These are phyloP conservation scores for Psilanteris sp. DNA, from an alignment of 1,140 invertebrate genomes.

Conservation along the genomic window DNA sequence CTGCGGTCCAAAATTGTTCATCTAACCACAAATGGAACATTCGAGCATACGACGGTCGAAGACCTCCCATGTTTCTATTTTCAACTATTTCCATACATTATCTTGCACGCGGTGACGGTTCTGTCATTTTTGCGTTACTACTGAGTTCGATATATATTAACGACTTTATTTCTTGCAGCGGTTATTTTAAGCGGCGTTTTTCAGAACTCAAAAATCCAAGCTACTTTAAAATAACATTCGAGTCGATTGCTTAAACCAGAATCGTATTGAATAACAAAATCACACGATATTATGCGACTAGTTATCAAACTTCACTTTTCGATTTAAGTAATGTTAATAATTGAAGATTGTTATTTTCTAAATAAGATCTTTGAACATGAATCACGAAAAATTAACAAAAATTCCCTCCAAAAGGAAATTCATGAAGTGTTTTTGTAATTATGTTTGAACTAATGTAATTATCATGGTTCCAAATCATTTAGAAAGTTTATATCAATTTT, in stretches of 20 bases:
- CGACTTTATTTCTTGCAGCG: conserved; percentile 6
- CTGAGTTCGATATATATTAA: conserved; percentile 6
- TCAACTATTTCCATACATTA: conserved; percentile 44
- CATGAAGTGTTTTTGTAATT: no score
- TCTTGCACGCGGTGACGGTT: conserved; percentile 8
- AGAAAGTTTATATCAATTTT: no score
- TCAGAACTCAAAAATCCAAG: conserved; percentile 8
- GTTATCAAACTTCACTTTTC: no score
- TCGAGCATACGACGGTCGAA: conserved; percentile 69
- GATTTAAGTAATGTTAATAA: no score
- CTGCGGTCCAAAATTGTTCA: conserved; percentile 76
- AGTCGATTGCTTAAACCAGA: conserved; percentile 8
- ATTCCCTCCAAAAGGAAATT: no score
- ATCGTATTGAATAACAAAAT: conserved; percentile 24
- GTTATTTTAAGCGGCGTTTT: conserved; percentile 24
- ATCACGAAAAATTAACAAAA: no score
- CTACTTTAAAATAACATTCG: conserved; percentile 25
- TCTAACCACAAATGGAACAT: conserved; percentile 43
- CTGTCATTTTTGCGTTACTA: conserved; percentile 20
- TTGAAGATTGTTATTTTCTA: no score
- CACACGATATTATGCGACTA: no score
- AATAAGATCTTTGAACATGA: no score
- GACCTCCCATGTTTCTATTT: conserved; percentile 65
- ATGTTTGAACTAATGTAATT: no score
- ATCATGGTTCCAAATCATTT: no score